phyloP scores from a whole-genome alignment of 2,113 vertebrate genomes.

The Haemorhous mexicanus region DNA sequence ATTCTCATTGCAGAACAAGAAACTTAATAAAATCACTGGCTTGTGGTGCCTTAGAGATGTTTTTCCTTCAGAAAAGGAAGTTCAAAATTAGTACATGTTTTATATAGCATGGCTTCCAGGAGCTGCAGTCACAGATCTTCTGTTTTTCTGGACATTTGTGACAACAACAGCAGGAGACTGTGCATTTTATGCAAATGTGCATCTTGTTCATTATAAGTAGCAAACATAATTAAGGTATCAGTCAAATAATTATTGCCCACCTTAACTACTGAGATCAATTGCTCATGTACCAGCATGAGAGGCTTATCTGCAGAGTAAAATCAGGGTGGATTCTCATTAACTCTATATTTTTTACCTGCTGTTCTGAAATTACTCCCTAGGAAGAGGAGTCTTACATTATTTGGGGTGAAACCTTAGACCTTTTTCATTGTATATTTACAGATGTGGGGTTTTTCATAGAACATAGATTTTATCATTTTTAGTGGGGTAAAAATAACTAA shows the following conservation, averaged over 20 bases:
- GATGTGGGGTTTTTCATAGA: not conserved
- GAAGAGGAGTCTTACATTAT: not conserved
- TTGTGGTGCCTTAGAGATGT: not conserved
- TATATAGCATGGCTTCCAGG: not conserved
- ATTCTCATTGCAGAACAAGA: not conserved
- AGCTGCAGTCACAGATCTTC: not conserved
- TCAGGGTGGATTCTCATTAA: not conserved
- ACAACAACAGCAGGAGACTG: not conserved
- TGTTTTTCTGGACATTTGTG: not conserved
- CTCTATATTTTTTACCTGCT: not conserved
- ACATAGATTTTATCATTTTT: not conserved
- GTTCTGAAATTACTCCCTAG: not conserved
- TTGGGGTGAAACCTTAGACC: not conserved
- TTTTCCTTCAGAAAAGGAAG: constrained; percentile 10
- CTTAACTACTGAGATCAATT: constrained; percentile 23
- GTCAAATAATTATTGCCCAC: constrained; percentile 1
- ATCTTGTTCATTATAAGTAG: not conserved
- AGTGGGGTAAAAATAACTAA: not conserved
- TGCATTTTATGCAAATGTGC: constrained; percentile 23
- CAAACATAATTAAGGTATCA: not conserved
- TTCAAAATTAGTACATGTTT: not conserved
- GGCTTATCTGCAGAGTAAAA: not conserved
- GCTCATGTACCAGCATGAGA: constrained; percentile 7
- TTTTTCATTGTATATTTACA: not conserved
- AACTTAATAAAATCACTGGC: not conserved